phyloP scores from a whole-genome alignment of 2,113 vertebrate species.

The Mesembrinibis cayennensis region DNA sequence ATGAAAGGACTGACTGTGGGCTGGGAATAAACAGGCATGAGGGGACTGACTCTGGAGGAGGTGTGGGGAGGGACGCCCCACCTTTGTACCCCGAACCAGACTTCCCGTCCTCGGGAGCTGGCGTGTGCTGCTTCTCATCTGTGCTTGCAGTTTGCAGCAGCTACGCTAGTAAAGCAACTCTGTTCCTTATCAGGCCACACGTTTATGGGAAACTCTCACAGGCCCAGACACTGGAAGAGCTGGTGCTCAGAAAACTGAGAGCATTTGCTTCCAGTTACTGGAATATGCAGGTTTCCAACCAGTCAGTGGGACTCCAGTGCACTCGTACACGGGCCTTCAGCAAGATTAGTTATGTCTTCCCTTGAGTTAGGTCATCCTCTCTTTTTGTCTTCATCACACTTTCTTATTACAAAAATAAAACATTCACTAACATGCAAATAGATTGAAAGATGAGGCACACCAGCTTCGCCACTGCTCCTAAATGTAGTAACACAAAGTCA shows the following conservation, averaged over 20 bases:
- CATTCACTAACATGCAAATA: not conserved
- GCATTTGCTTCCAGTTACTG: not conserved
- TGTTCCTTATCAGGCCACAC: not conserved
- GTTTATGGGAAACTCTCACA: not conserved
- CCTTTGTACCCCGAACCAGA: not conserved
- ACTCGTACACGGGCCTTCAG: not conserved
- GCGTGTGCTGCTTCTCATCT: not conserved
- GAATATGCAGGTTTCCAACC: not conserved
- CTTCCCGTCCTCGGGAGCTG: not conserved
- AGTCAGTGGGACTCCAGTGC: accelerated
- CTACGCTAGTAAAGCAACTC: not conserved
- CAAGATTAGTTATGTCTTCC: not conserved
- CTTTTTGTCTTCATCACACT: not conserved
- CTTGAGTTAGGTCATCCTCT: not conserved
- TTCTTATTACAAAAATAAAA: not conserved
- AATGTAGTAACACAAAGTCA: not conserved
- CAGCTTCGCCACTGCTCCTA: not conserved
- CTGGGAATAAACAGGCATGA: not conserved
- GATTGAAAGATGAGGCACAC: not conserved
- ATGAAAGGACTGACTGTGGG: not conserved
- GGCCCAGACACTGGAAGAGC: not conserved
- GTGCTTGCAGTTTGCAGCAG: not conserved
- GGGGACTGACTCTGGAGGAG: not conserved
- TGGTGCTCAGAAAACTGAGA: not conserved
- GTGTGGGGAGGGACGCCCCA: not conserved